These are phyloP conservation scores for Anoplolepis gracilipes DNA, from an alignment of 1,140 invertebrate species.

Conservation along the genomic window DNA sequence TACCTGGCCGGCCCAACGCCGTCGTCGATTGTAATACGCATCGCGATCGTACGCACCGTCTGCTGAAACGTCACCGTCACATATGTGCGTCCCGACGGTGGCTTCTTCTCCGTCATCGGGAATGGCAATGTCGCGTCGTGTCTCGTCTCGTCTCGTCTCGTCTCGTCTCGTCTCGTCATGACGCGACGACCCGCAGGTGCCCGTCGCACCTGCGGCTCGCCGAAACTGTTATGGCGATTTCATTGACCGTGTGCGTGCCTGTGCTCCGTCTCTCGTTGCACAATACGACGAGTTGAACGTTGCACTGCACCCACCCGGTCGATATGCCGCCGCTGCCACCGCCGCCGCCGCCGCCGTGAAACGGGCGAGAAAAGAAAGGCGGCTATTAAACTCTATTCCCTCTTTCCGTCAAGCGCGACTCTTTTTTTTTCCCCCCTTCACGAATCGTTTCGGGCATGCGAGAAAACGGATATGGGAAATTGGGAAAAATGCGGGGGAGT, in stretches of 20 bases:
- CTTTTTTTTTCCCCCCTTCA: background rate
- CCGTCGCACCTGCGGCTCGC: constrained; percentile 71
- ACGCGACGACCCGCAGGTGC: constrained; percentile 55
- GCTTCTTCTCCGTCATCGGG: background rate
- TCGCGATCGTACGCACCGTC: background rate
- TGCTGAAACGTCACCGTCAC: background rate
- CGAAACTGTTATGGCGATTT: constrained; percentile 73
- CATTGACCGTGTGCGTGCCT: constrained; percentile 48
- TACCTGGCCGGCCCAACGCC: no score
- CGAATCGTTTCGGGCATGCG: background rate
- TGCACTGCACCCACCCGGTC: constrained; percentile 56
- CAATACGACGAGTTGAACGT: constrained; percentile 29
- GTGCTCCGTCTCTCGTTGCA: background rate
- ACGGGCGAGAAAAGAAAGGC: constrained; percentile 49
- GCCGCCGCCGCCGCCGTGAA: background rate
- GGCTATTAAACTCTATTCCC: constrained; percentile 24
- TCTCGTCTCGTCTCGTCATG: no score
- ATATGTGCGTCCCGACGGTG: background rate
- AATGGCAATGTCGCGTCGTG: background rate
- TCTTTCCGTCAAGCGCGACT: background rate
- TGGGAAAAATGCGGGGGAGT: background rate
- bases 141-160: no score
- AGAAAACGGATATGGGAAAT: background rate
- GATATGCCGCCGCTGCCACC: constrained; percentile 5
- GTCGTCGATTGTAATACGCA: no score